Base-by-base conservation (phyloP, 2,797 vertebrate species). In the Clarias laeviceps region DNA sequence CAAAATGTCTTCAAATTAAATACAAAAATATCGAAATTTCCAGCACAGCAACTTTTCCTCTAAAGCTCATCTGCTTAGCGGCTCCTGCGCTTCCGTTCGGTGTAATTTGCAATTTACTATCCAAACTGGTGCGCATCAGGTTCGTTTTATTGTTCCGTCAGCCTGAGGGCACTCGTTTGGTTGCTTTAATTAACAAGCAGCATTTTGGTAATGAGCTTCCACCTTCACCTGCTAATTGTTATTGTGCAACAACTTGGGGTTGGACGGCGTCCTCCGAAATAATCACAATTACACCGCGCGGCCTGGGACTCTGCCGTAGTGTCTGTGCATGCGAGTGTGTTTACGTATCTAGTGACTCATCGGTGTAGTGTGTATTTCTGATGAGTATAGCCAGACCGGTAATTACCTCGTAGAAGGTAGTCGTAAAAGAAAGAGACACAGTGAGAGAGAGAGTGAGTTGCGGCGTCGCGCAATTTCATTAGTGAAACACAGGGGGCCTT, bases 401-500 rank as follows among this genome's bases (percentile, higher is more conserved):
- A 88, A 90, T 90, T 90, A 90, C 82, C 82, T 87, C 32, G 20
- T 82, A 83, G 65, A 85, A 86, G 85, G 50, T 64, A 85, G 76
- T 79, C 77, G 66, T 83, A 74, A 80, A 72, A 37, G 69, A 70
- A 54, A 80, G 70, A 80, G 50, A 81, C 82, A 82, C 37, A 70
- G 70, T 76, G 50, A 81, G 84, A 82, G 37, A 70, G 79, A 40
- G 69, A 80, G 79, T 40, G 59, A 84, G 59, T 68, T 85, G 87
- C 85, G 76, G 65, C 57, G 77, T 85, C 87, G 17, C 86, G 85
- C 85, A 86, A 90, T 90, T 90, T 91, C 86, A 90, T 91, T 92
- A 92, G 87, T 9, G 88, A 82, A 87, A 84, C 87, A 91, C 87
- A 83, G 87, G 89, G 87, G 88, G 89, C 80, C 80, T 82, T 88